Base-by-base conservation (phyloP, 2,888 invertebrate species). In the Eristalis tenax region DNA sequence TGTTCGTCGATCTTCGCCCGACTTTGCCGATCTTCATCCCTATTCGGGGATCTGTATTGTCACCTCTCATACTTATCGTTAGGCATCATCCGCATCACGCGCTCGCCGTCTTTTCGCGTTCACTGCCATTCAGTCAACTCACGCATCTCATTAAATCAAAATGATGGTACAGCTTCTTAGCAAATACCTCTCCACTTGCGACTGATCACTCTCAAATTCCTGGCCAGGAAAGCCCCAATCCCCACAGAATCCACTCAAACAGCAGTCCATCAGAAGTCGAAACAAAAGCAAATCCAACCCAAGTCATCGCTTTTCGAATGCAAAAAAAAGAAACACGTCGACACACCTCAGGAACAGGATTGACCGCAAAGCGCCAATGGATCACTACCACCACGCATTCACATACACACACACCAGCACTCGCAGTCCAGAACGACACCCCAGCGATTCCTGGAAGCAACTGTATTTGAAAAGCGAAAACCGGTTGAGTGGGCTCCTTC, bases 391-490 rank as follows among this genome's bases (percentile, higher is more conserved):
- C 18, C 56, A 18, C 23, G 18, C 23, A 18, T n/a, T 2, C 64
- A 57, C 38, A 26, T 40, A 71, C 18, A 66, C 32, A 32, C 32
- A 68, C 43, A 32, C 40, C n/a, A 3, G 1, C 43, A 35, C n/a
- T 23, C 4, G 26, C 38, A 23, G 64, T 57, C 11, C 10, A 32
- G 76, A 68, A 63, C 22, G 28, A n/a, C 32, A 50, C 66, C 50
- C 65, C 65, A 75, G 66, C 15, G 68, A 89, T 90, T 91, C 92
- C 89, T 89, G 89, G 91, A 91, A 91, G 91, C 90, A 92, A 92
- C 92, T 92, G 92, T 92, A 91, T 92, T 92, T 92, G 91, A 92
- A 92, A 92, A 92, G 92, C 90, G 92, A 92, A 92, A 92, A 90
- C 90, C 90, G 90, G 90, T 90, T 89, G 65, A 38, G 66, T 66